These are phyloP conservation scores for Myocastor coypus DNA, from an alignment of 2,113 vertebrate species.

Conservation along the genomic window DNA sequence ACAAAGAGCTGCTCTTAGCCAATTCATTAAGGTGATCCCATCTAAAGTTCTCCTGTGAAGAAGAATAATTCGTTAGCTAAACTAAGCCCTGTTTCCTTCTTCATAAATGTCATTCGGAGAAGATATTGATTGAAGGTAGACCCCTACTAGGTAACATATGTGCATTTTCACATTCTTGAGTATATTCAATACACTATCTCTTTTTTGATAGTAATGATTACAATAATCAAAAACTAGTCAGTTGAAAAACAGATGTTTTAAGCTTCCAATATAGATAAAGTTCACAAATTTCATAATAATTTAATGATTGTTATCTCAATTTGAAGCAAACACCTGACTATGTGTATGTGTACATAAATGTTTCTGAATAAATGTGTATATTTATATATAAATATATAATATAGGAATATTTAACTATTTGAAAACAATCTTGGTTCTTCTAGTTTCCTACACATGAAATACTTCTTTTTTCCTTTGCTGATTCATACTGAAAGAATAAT, in stretches of 20 bases:
- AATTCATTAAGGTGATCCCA: slow-evolving; percentile 58
- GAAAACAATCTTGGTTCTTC: background rate
- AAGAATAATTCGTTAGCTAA: slow-evolving; percentile 53
- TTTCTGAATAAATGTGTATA: background rate
- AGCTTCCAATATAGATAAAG: background rate
- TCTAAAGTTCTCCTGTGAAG: slow-evolving; percentile 54
- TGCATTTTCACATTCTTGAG: slow-evolving; percentile 56
- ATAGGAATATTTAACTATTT: background rate
- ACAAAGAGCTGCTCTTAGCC: slow-evolving; percentile 58
- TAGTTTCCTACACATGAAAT: background rate
- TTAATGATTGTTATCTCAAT: slow-evolving; percentile 29
- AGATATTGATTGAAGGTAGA: slow-evolving; percentile 67
- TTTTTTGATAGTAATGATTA: slow-evolving; percentile 44
- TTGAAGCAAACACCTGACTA: background rate
- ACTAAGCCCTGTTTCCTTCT: slow-evolving; percentile 51
- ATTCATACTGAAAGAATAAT: slow-evolving; percentile 44
- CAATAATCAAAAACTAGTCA: slow-evolving; percentile 7
- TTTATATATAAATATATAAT: background rate
- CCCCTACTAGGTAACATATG: slow-evolving; percentile 58
- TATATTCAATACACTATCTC: slow-evolving; percentile 30
- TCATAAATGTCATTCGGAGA: slow-evolving; percentile 59
- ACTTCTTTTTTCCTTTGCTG: background rate
- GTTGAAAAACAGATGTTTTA: slow-evolving; percentile 51
- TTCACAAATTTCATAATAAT: slow-evolving; percentile 44
- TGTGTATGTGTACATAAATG: background rate